Evolutionary conservation across 1,140 invertebrate species (phyloP).

Genomic region (Achatina immaculata): DNA sequence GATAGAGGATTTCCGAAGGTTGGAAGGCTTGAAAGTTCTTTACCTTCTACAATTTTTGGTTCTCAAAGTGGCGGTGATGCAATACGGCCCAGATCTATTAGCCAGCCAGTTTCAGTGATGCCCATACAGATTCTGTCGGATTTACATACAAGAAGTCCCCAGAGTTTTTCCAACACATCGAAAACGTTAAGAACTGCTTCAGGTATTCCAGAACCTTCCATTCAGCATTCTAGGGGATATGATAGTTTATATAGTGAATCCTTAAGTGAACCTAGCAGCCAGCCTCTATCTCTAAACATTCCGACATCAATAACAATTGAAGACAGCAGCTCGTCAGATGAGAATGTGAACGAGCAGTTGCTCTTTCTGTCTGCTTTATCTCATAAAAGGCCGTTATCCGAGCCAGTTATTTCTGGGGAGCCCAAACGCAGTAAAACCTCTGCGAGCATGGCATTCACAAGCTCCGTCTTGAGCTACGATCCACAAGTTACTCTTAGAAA

Average conservation of each 20-base stretch:
- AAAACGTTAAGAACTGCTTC: neutral
- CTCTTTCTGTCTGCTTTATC: neutral
- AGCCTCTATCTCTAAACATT: neutral
- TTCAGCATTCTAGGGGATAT: neutral
- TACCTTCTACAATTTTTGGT: neutral
- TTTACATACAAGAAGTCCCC: neutral
- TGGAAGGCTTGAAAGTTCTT: neutral
- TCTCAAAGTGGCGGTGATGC: neutral
- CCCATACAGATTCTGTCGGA: neutral
- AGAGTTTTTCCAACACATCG: neutral
- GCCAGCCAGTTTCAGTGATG: conserved; percentile 5
- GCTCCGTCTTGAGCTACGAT: neutral
- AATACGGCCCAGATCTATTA: neutral
- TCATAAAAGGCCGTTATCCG: conserved; percentile 14
- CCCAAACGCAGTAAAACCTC: neutral
- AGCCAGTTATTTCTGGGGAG: neutral
- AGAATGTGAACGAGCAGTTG: conserved; percentile 7
- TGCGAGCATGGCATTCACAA: neutral
- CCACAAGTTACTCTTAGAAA: conserved; percentile 1
- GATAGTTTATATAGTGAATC: neutral
- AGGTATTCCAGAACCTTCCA: neutral
- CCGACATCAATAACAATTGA: conserved; percentile 2
- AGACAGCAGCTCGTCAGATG: conserved; percentile 23
- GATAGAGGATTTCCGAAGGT: too few relatives aligned
- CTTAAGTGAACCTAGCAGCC: neutral